Evolutionary conservation across 2,113 vertebrate genomes (phyloP), one percentile per base, ranked within the genome.

Genomic region (Telmatochromis sp.): DNA sequence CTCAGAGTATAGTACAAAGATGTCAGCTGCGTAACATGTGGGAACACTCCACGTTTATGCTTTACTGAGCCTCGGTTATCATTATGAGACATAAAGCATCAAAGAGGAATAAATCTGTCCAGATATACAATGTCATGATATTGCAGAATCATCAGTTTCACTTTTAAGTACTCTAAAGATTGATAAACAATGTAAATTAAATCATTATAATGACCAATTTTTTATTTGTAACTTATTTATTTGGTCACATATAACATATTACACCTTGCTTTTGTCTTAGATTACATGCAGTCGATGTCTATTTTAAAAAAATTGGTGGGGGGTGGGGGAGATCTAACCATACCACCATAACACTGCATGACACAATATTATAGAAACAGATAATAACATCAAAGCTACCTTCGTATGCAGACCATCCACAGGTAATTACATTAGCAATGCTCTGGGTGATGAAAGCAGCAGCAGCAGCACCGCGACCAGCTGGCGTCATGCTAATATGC

Each of bases 401-500:
- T 71, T 45, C 7, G 12, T 82, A 37, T 33, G 21, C 85, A 85
- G 85, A 85, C 35, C 10, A 55, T 80, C 28, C 31, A 33, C 83
- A 89, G 87, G 86, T 89, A 87, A 91, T 83, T 65, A 54, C 83
- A 86, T 85, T 86, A 87, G 89, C 65, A 14, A n/a, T 84, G 82
- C 86, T 82, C 23, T 53, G 53, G 57, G 19, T 40, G 84, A 54
- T 71, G 50, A 75, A 71, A 85, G 78, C 81, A 33, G 78, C 15
- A 73, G 68, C 80, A 75, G 42, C 80, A 17, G 82, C 94, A 92
- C 94, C 89, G 92, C 68, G 93, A 97, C 96, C 95, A 95, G 92
- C 95, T 96, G 95, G 96, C 91, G 90, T 96, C 96, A 94, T 92
- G 92, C 95, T 97, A 97, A 97, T 97, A 96, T 95, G 89, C 92